Percentiles rank a stretch among this genome's conserved stretches.
These are phyloP conservation scores for Myotis daubentonii DNA, from an alignment of 2,797 vertebrate species.

Conservation along the genomic window DNA sequence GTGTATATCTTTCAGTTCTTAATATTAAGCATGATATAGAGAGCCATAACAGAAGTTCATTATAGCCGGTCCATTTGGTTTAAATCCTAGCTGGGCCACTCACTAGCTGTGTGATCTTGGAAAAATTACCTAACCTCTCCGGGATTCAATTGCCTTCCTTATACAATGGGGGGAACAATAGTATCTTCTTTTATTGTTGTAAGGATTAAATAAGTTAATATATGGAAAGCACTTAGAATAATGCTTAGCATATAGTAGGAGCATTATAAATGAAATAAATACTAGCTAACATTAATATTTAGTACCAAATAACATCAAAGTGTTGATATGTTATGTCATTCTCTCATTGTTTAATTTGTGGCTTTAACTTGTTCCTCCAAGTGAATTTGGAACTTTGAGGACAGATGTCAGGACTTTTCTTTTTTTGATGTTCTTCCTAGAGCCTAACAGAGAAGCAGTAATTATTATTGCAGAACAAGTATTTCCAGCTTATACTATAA, in stretches of 20 bases:
- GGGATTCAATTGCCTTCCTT: background rate
- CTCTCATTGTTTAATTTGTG: slow-evolving; percentile 32
- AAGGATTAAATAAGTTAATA: background rate
- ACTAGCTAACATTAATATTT: slow-evolving; percentile 16
- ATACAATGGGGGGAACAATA: background rate
- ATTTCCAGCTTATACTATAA: background rate
- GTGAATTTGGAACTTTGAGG: background rate
- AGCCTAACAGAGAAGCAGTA: background rate
- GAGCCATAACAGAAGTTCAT: background rate
- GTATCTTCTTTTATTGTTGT: background rate
- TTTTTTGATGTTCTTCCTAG: background rate
- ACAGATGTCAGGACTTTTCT: background rate
- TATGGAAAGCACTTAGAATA: background rate
- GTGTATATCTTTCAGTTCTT: background rate
- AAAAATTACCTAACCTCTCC: background rate
- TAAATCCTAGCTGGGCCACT: background rate
- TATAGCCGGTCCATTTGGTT: slow-evolving; percentile 1
- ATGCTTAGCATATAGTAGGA: background rate
- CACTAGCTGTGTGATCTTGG: background rate
- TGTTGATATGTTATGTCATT: background rate
- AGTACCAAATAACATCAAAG: background rate
- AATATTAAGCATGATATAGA: background rate
- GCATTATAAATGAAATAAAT: background rate
- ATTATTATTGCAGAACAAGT: background rate
- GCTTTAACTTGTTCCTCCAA: background rate